Evolutionary conservation across 2,797 vertebrate genomes (phyloP).

Genomic region (Chrosomus eos): DNA sequence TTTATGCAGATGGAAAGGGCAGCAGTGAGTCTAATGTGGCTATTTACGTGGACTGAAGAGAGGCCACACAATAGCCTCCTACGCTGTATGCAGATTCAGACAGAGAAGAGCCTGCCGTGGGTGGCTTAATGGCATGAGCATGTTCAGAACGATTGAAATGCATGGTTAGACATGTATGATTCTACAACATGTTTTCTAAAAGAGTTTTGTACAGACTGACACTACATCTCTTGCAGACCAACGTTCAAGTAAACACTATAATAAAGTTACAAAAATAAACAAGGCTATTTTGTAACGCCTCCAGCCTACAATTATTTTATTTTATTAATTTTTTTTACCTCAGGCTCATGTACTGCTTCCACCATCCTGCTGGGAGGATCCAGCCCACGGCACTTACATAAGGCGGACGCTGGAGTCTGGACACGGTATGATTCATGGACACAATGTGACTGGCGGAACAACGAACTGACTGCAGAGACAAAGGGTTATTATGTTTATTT

Average conservation of each 20-base stretch:
- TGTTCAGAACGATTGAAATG: conserved; percentile 47
- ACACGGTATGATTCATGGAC: conserved; percentile 54
- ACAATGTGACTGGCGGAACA: background rate
- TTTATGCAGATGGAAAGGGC: conserved; percentile 54
- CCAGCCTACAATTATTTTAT: conserved; percentile 14
- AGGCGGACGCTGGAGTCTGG: conserved; percentile 40
- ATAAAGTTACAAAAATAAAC: conserved; percentile 11
- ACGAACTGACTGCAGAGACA: background rate
- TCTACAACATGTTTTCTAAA: background rate
- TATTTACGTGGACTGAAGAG: conserved; percentile 61
- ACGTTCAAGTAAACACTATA: background rate
- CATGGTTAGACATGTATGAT: background rate
- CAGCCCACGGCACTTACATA: conserved; percentile 55
- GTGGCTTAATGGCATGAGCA: conserved; percentile 71
- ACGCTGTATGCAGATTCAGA: conserved; percentile 74
- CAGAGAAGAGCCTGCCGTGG: conserved; percentile 69
- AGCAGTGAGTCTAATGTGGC: conserved; percentile 57
- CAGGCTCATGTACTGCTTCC: conserved; percentile 17
- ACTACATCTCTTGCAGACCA: background rate
- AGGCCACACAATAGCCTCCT: conserved; percentile 77
- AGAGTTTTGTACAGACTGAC: background rate
- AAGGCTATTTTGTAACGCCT: background rate
- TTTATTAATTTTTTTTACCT: background rate
- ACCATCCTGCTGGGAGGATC: conserved; percentile 14
- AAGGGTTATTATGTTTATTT: conserved; percentile 3